Evolutionary conservation across 1,140 invertebrate species (phyloP).

Genomic region (Aphidius ervi): DNA sequence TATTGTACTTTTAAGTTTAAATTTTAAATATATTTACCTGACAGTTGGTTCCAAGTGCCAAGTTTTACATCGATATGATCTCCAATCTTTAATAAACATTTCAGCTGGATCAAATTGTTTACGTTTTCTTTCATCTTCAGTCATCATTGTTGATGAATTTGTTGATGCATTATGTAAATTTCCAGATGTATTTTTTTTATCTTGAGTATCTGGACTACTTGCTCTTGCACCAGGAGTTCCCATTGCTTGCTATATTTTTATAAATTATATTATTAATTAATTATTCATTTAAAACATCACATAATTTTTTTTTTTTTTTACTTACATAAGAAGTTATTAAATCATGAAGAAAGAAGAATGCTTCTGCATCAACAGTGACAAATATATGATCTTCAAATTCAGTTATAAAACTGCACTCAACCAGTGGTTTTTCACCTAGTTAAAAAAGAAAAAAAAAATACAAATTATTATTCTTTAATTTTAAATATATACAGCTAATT

Average conservation of each 20-base stretch:
- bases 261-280: slow-evolving; percentile 3
- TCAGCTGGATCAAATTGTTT: slow-evolving; percentile 56
- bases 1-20: background rate
- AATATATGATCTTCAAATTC: slow-evolving; percentile 98
- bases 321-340: slow-evolving; percentile 93
- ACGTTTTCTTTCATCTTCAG: slow-evolving; percentile 50
- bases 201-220: slow-evolving; percentile 50
- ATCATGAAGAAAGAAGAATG: slow-evolving; percentile 96
- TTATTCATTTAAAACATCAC: background rate
- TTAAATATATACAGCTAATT: slow-evolving; percentile 1
- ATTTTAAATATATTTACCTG: slow-evolving; percentile 52
- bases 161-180: slow-evolving; percentile 26
- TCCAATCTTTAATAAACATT: slow-evolving; percentile 79
- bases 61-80: slow-evolving; percentile 90
- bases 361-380: slow-evolving; percentile 95
- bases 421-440: slow-evolving; percentile 77
- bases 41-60: slow-evolving; percentile 98
- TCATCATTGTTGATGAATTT: slow-evolving; percentile 28
- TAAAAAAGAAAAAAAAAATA: slow-evolving; percentile 11
- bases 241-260: slow-evolving; percentile 28
- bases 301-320: slow-evolving; percentile 74
- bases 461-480: slow-evolving; percentile 4
- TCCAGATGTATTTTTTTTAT: slow-evolving; percentile 31
- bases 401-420: slow-evolving; percentile 95
- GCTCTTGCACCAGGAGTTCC: slow-evolving; percentile 45